Conservation (phyloP, 2,113 vertebrate genomes). For the Syrmaticus mikado region DNA sequence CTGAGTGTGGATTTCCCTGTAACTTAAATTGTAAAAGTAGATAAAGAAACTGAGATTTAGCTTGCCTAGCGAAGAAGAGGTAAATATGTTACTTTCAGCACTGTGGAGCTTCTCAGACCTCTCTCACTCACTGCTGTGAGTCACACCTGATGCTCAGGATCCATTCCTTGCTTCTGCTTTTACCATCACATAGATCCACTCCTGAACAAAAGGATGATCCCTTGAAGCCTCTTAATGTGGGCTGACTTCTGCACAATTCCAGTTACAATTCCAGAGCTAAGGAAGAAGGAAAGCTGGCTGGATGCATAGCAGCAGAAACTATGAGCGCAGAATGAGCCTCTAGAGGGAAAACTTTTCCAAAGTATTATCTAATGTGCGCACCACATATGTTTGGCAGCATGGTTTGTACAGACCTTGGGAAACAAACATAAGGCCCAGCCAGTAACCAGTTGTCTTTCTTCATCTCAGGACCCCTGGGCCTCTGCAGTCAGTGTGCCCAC, state of each 20-base stretch:
- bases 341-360: not conserved
- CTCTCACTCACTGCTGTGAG: not conserved
- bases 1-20: not conserved
- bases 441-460: not conserved
- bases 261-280: not conserved
- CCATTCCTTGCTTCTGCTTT: not conserved
- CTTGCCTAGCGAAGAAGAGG: not conserved
- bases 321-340: not conserved
- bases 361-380: not conserved
- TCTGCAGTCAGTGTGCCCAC: not conserved
- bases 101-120: not conserved
- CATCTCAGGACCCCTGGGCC: not conserved
- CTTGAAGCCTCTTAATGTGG: not conserved
- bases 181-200: not conserved
- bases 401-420: slow-evolving; percentile 6
- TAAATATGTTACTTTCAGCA: not conserved
- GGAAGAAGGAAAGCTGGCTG: not conserved
- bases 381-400: not conserved
- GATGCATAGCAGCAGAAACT: not conserved
- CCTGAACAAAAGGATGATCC: not conserved
- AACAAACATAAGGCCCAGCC: not conserved
- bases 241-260: not conserved
- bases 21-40: not conserved
- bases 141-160: not conserved
- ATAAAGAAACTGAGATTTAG: not conserved